Evolutionary conservation across 2,888 invertebrate species (phyloP).

Genomic region (Chrysomela aeneicollis): DNA sequence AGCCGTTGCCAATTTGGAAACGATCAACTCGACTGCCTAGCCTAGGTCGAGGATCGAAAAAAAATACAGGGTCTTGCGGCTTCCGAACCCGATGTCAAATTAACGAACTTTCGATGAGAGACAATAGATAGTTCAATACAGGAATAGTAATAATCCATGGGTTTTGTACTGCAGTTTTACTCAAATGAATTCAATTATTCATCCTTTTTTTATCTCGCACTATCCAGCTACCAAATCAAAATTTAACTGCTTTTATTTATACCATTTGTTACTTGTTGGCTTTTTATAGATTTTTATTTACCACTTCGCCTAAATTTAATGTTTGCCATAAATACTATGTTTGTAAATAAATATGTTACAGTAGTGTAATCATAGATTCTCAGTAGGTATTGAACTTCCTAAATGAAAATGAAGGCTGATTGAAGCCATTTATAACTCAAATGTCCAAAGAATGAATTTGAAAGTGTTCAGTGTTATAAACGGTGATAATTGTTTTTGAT

Average conservation of each 20-base stretch:
- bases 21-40: conserved; percentile 58
- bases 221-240: conserved; percentile 10
- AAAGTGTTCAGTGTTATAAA: background rate
- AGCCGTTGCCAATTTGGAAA: conserved; percentile 54
- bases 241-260: conserved; percentile 12
- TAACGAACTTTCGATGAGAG: too few species aligned
- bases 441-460: conserved; percentile 39
- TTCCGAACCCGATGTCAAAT: background rate
- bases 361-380: background rate
- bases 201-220: too few species aligned
- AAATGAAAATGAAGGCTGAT: conserved; percentile 44
- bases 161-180: too few species aligned
- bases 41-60: background rate
- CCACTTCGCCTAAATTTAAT: conserved; percentile 6
- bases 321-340: background rate
- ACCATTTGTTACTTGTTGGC: conserved; percentile 14
- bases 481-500: background rate
- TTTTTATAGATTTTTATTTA: conserved; percentile 8
- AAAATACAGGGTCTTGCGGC: background rate
- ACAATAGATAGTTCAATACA: too few species aligned
- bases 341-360: conserved; percentile 1
- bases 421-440: conserved; percentile 36
- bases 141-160: too few species aligned
- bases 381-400: conserved; percentile 31
- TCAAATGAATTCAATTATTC: too few species aligned